Evolutionary conservation across 1,140 invertebrate species (phyloP), one percentile per base, ranked within the genome.

Genomic region (Anadara kagoshimensis): DNA sequence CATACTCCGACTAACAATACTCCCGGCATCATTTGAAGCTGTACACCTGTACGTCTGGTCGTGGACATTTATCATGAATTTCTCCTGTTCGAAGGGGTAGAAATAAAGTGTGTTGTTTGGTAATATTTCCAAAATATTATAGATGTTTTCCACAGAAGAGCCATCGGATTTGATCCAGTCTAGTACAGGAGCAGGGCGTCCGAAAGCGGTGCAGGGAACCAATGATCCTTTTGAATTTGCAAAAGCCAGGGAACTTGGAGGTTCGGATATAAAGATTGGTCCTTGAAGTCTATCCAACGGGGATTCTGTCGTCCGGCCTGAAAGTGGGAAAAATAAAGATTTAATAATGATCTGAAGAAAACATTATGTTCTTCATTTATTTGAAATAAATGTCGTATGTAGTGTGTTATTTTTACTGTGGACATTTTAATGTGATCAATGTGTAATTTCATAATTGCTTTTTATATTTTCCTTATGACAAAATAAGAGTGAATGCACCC

Each of bases 51-150:
- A 98, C 58, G 96, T 94, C 89, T 96, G 95, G 78, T 95, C 95
- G 85, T 98, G 97, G 45, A 98, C 95, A 88, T 97, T 95, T 88
- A 97, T 95, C 53, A 94, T 92, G 86, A 98, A 98, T 87, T 96
- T 95, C 87, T 96, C 94, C 45, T 95, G 95, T 61, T 95, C 92
- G 92, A 98, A 98, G 12, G 96, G 95, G 57, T 95, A 95, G 86
- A 98, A 97, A 44, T 97, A 94, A 74, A 98, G 91, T 83, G 97
- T 97, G 83, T 97, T 96, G 89, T 98, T 95, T 65, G 93, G 92
- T 81, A 95, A 90, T 75, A 94, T 92, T 80, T 94, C 90, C 5
- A 95, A 91, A 45, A 97, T 89, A 81, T 95, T 96, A 78, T 95
- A 94, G 63, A 97, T 94, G 85, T 96, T 95, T 57, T 94, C 94